A percentile compares a stretch with the other conserved stretches of the same genome.
Evolutionary conservation across 2,113 vertebrate genomes (phyloP).

Genomic region (Peromyscus californicus): DNA sequence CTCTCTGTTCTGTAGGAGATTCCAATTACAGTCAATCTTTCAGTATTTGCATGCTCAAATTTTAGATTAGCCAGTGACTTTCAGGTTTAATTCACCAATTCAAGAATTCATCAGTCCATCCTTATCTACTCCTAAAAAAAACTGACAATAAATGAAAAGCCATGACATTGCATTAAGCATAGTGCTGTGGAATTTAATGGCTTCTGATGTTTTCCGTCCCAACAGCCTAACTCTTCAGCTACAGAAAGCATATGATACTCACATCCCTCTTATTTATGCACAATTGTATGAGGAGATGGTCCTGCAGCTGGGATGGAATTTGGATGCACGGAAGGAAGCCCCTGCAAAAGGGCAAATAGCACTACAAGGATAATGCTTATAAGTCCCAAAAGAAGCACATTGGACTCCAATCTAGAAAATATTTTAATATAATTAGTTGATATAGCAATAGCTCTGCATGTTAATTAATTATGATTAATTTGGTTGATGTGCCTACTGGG

Average conservation of each 20-base stretch:
- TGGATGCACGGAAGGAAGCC: not conserved
- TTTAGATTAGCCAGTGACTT: not conserved
- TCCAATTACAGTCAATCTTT: not conserved
- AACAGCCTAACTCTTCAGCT: not conserved
- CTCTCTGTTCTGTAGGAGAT: not conserved
- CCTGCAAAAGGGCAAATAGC: not conserved
- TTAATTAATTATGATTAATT: not conserved
- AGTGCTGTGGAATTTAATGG: conserved; percentile 1
- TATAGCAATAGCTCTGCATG: not conserved
- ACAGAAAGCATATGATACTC: not conserved
- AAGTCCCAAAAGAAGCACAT: not conserved
- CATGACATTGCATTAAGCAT: not conserved
- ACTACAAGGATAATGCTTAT: not conserved
- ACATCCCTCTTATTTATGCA: not conserved
- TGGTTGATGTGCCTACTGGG: not conserved
- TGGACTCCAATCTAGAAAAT: not conserved
- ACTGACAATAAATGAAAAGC: not conserved
- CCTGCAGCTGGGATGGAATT: not conserved
- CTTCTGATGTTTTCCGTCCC: not conserved
- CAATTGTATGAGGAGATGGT: not conserved
- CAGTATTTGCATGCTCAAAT: not conserved
- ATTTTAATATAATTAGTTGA: not conserved
- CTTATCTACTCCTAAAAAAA: not conserved
- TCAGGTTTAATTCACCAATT: not conserved
- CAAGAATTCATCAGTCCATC: not conserved